Evolutionary conservation across 2,113 vertebrate genomes (phyloP).

Genomic region (Tamias sibiricus): DNA sequence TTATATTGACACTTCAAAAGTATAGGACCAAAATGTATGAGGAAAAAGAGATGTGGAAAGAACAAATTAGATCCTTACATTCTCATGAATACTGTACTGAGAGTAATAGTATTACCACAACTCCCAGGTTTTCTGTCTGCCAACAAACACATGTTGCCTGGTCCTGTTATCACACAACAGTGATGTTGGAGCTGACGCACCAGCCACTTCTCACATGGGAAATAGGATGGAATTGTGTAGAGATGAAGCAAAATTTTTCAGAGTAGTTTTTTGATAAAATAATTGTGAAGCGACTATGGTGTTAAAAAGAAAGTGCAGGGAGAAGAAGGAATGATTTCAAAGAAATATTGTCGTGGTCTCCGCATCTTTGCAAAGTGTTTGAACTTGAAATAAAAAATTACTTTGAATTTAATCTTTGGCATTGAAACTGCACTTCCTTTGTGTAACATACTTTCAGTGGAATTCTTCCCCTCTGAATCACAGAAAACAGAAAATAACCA

Average conservation of each 20-base stretch:
- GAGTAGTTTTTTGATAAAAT: not conserved
- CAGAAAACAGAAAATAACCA: not conserved
- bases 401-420: not conserved
- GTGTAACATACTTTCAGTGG: not conserved
- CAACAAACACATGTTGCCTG: not conserved
- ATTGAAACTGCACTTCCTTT: not conserved
- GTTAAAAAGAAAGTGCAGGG: not conserved
- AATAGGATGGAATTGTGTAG: not conserved
- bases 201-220: not conserved
- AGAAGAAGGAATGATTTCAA: not conserved
- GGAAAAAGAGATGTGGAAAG: not conserved
- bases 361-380: not conserved
- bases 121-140: not conserved
- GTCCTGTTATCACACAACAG: not conserved
- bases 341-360: not conserved
- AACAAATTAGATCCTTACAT: not conserved
- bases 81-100: constrained; percentile 12
- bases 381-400: not conserved
- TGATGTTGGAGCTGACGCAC: too few relatives aligned
- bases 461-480: not conserved
- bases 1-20: not conserved
- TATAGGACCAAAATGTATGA: not conserved
- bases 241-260: not conserved
- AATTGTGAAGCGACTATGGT: not conserved
- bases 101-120: not conserved